Percentiles rank a stretch among this genome's conserved stretches.
Conservation (phyloP, 2,888 invertebrate species). For the Beris chalybata region DNA sequence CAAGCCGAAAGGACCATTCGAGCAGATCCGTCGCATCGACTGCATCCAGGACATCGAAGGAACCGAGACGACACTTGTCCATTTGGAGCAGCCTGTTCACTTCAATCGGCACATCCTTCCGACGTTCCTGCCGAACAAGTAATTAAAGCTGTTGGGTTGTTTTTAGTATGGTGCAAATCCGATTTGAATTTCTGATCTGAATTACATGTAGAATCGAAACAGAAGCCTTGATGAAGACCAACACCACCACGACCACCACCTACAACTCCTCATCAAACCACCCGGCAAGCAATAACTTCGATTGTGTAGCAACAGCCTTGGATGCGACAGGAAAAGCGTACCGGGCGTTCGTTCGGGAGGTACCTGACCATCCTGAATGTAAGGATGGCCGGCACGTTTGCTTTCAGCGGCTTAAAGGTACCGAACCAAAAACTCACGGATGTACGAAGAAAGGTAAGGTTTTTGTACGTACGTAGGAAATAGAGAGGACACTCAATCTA, state of each 20-base stretch:
- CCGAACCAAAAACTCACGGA: neutral
- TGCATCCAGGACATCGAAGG: conserved; percentile 61
- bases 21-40: conserved; percentile 68
- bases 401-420: neutral
- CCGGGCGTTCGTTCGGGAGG: conserved; percentile 56
- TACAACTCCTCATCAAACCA: too few relatives aligned
- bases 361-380: conserved; percentile 1
- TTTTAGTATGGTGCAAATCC: neutral
- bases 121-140: conserved; percentile 61
- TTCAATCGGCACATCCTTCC: conserved; percentile 70
- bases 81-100: conserved; percentile 62
- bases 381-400: neutral
- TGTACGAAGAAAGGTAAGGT: neutral
- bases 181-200: neutral
- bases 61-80: conserved; percentile 66
- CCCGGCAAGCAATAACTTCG: conserved; percentile 52
- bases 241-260: too few relatives aligned
- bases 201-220: neutral
- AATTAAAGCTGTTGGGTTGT: conserved; percentile 45
- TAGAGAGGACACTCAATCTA: too few relatives aligned
- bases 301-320: conserved; percentile 66
- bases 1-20: conserved; percentile 65
- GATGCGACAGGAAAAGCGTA: conserved; percentile 59
- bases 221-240: neutral
- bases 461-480: too few relatives aligned